Evolutionary conservation across 2,113 vertebrate species (phyloP).

Genomic region (Arenaria interpres): DNA sequence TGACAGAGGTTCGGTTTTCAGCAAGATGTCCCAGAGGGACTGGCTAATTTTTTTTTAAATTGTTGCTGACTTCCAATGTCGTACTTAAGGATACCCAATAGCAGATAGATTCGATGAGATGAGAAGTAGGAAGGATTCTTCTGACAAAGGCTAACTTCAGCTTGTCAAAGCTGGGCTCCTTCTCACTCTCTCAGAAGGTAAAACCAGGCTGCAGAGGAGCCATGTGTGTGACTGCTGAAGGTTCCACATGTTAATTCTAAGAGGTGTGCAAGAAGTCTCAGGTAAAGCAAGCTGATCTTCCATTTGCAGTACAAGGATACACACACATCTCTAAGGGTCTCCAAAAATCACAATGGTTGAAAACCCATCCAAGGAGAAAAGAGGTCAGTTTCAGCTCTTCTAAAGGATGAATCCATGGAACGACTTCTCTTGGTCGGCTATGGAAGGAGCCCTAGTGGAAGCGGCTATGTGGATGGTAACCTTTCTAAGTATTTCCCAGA

Average conservation of each 20-base stretch:
- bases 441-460: neutral
- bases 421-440: rapidly evolving
- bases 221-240: rapidly evolving
- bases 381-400: neutral
- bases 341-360: neutral
- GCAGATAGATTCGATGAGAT: neutral
- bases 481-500: neutral
- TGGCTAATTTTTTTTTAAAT: neutral
- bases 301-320: neutral
- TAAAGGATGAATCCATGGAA: neutral
- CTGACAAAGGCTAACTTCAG: neutral
- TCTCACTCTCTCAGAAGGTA: neutral
- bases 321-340: neutral
- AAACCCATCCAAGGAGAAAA: neutral
- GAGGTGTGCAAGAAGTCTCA: neutral
- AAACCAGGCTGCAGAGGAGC: neutral
- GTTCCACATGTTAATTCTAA: neutral
- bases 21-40: neutral
- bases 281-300: neutral
- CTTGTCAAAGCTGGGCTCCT: neutral
- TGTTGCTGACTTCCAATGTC: neutral
- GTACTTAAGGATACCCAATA: neutral
- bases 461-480: neutral
- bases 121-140: neutral
- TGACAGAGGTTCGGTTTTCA: neutral